phyloP scores from a whole-genome alignment of 2,113 vertebrate genomes.

The Lepisosteus oculatus region DNA sequence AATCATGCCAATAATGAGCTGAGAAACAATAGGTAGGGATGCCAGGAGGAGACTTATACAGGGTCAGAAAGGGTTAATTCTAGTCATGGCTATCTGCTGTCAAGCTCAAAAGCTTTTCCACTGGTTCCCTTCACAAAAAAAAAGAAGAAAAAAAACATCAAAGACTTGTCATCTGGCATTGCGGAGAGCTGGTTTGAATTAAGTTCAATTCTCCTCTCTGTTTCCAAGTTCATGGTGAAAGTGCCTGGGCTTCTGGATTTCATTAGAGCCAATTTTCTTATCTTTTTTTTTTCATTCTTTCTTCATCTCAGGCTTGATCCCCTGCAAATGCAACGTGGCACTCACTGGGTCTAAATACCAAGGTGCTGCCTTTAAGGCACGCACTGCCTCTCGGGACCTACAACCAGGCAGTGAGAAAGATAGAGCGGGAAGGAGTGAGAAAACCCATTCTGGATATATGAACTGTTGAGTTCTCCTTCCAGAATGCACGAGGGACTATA shows the following conservation, averaged over 20 bases:
- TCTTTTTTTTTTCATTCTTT: constrained; percentile 74
- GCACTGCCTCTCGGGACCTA: constrained; percentile 52
- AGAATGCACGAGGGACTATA: constrained; percentile 49
- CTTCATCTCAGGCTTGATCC: constrained; percentile 80
- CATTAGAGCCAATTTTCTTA: constrained; percentile 93
- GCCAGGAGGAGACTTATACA: constrained; percentile 36
- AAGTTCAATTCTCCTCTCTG: constrained; percentile 75
- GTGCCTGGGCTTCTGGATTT: constrained; percentile 83
- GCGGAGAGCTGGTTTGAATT: constrained; percentile 86
- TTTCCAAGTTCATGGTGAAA: constrained; percentile 82
- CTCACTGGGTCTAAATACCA: constrained; percentile 64
- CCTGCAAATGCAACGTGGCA: constrained; percentile 83
- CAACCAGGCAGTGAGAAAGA: constrained; percentile 26
- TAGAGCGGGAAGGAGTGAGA: constrained; percentile 25
- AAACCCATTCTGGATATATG: constrained; percentile 40
- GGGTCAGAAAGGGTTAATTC: constrained; percentile 59
- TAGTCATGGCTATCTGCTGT: constrained; percentile 41
- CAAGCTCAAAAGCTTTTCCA: constrained; percentile 65
- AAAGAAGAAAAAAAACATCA: constrained; percentile 70
- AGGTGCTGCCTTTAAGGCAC: constrained; percentile 71
- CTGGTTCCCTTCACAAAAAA: constrained; percentile 57
- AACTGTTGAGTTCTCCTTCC: constrained; percentile 52
- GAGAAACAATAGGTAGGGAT: constrained; percentile 17
- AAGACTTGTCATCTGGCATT: constrained; percentile 78
- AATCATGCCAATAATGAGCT: constrained; percentile 16